These are phyloP conservation scores for Meloidogyne chitwoodi DNA, from an alignment of 1,140 invertebrate species.

Conservation along the genomic window DNA sequence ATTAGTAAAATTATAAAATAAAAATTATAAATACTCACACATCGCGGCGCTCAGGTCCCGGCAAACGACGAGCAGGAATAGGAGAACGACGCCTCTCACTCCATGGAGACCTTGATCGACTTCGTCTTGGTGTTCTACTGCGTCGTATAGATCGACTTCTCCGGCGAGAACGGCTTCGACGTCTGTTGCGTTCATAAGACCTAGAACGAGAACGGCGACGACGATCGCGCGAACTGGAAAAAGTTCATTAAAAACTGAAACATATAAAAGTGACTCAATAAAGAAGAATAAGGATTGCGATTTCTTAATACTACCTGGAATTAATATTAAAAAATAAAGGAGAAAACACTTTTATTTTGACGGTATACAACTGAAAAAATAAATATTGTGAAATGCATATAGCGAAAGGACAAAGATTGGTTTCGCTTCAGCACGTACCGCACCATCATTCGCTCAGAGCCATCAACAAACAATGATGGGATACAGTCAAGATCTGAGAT, in stretches of 20 bases:
- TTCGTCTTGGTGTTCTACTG: constrained; percentile 4
- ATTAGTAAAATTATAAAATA: constrained; percentile 9
- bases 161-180: neutral
- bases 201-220: constrained; percentile 29
- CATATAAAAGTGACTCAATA: neutral
- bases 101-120: constrained; percentile 16
- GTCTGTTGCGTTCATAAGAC: constrained; percentile 20
- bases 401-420: neutral
- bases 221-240: constrained; percentile 31
- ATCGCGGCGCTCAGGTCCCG: constrained; percentile 56
- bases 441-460: neutral
- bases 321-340: neutral
- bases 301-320: neutral
- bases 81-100: constrained; percentile 17
- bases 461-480: neutral
- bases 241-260: neutral
- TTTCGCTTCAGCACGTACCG: neutral
- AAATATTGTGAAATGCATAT: neutral
- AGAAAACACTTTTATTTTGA: neutral
- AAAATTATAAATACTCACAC: constrained; percentile 44
- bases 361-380: neutral
- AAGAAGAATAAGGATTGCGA: neutral
- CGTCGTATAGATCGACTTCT: neutral
- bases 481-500: constrained; percentile 3
- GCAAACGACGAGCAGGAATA: constrained; percentile 41